Conservation (phyloP, 1,140 invertebrate genomes). For the Lanistes nyassanus region DNA sequence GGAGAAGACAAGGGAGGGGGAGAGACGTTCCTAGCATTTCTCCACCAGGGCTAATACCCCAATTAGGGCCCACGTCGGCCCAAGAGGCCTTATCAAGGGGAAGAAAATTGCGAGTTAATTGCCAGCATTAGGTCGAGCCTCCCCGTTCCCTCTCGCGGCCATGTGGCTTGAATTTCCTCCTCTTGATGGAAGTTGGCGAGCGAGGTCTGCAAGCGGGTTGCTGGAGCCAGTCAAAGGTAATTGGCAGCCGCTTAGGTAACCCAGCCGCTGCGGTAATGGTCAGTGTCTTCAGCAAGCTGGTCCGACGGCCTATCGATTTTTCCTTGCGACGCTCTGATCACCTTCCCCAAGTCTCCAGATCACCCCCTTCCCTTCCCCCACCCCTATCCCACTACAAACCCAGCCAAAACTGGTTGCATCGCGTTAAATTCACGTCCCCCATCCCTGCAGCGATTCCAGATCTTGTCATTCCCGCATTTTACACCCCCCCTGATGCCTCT, state of each 20-base stretch:
- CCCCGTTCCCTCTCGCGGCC: slow-evolving; percentile 11
- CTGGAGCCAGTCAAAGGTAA: slow-evolving; percentile 17
- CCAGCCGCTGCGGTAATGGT: slow-evolving; percentile 11
- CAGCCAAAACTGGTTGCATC: neutral
- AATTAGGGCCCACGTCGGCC: slow-evolving; percentile 27
- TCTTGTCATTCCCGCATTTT: neutral
- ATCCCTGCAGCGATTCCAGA: neutral
- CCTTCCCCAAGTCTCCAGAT: neutral
- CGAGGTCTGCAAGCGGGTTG: slow-evolving; percentile 12
- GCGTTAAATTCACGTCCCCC: neutral
- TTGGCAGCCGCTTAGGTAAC: slow-evolving; percentile 25
- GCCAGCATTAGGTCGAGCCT: slow-evolving; percentile 25
- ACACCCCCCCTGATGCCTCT: too few relatives aligned
- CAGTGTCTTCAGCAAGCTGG: neutral
- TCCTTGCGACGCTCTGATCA: too few relatives aligned
- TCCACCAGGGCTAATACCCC: slow-evolving; percentile 24
- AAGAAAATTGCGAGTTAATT: slow-evolving; percentile 29
- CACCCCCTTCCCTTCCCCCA: neutral
- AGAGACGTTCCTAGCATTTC: slow-evolving; percentile 13
- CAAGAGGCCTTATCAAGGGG: slow-evolving; percentile 28
- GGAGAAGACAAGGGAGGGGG: neutral
- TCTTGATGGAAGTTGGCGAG: slow-evolving; percentile 24
- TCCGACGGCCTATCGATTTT: too few relatives aligned
- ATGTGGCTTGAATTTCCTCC: slow-evolving; percentile 28
- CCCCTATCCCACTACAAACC: neutral